Conservation (phyloP, 2,888 invertebrate species). For the Drosophila picticornis region DNA sequence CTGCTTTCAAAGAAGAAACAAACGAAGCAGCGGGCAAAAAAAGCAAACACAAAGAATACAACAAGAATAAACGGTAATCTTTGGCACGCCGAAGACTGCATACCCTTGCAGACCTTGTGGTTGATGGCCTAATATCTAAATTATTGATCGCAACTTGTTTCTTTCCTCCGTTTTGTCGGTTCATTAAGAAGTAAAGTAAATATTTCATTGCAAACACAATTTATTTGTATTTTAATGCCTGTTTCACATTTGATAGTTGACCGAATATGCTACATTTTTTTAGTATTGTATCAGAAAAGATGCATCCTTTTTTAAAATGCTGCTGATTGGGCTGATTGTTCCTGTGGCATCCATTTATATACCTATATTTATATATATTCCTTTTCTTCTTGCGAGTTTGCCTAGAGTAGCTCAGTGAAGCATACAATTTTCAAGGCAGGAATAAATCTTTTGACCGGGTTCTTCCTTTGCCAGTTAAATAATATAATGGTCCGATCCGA, state of each 20-base stretch:
- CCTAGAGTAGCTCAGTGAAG: too few relatives aligned
- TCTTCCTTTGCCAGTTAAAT: not conserved
- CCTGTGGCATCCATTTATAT: too few relatives aligned
- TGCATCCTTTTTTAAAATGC: too few relatives aligned
- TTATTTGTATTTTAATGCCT: not conserved
- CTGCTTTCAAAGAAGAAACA: slow-evolving; percentile 57
- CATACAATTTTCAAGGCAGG: too few relatives aligned
- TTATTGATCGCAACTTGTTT: not conserved
- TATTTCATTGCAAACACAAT: not conserved
- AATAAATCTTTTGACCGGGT: not conserved
- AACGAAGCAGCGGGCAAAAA: slow-evolving; percentile 54
- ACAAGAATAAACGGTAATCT: not conserved
- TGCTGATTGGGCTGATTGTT: too few relatives aligned
- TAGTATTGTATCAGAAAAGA: too few relatives aligned
- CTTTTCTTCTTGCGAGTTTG: too few relatives aligned
- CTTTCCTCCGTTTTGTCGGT: not conserved
- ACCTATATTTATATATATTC: too few relatives aligned
- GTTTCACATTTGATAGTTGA: not conserved
- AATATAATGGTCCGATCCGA: too few relatives aligned
- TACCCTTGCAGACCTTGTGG: not conserved
- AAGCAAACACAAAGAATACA: slow-evolving; percentile 35
- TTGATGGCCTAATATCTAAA: not conserved
- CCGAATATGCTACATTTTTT: not conserved
- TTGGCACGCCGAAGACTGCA: not conserved
- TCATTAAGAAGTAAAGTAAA: not conserved